Conservation (phyloP, 2,113 vertebrate genomes). For the Cervus canadensis region DNA sequence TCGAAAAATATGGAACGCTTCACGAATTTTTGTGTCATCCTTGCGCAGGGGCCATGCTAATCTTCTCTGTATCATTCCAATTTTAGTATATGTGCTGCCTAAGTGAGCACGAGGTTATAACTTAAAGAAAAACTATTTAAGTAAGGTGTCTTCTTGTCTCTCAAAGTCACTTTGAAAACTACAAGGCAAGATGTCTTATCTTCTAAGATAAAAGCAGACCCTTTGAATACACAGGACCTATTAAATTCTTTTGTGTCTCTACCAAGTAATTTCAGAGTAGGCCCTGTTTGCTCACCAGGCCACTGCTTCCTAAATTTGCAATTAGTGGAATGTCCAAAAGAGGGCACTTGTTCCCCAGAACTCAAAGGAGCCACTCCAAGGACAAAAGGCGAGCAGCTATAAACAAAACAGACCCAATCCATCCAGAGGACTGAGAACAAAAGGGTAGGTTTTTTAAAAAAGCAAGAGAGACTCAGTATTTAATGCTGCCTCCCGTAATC, state of each 20-base stretch:
- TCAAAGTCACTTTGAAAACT: slow-evolving; percentile 9
- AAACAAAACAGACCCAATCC: not conserved
- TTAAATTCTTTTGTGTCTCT: not conserved
- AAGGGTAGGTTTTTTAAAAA: not conserved
- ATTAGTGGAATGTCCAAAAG: slow-evolving; percentile 10
- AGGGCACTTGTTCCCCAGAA: slow-evolving; percentile 38
- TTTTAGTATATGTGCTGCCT: too few relatives aligned
- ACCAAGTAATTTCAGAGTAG: not conserved
- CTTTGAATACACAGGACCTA: not conserved
- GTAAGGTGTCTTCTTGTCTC: not conserved
- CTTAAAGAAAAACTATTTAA: not conserved
- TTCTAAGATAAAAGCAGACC: not conserved
- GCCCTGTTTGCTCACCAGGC: not conserved
- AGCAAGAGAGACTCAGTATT: not conserved
- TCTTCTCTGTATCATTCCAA: too few relatives aligned
- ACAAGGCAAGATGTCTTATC: not conserved
- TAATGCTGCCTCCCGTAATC: not conserved
- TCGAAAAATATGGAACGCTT: too few relatives aligned
- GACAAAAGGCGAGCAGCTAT: accelerated
- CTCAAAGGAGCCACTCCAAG: not conserved
- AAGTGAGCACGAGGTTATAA: not conserved
- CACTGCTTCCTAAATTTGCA: not conserved
- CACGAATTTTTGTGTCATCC: too few relatives aligned
- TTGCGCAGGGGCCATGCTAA: too few relatives aligned
- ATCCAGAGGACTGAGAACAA: not conserved